Conservation (phyloP, 1,140 invertebrate species). For the Ceratosolen fusciceps region DNA sequence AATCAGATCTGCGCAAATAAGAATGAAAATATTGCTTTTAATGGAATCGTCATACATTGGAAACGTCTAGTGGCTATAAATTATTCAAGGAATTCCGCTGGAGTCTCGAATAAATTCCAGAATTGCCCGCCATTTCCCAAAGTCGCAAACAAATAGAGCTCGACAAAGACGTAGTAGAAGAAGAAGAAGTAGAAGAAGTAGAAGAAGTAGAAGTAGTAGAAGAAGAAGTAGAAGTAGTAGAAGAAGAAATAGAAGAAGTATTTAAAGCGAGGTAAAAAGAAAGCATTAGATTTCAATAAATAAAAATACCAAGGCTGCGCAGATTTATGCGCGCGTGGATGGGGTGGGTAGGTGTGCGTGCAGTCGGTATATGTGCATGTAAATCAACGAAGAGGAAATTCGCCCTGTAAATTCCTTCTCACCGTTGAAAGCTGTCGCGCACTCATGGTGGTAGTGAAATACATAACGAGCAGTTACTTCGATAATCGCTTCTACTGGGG, state of each 20-base stretch:
- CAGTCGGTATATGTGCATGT: not conserved
- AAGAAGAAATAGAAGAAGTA: no score
- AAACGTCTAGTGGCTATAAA: constrained; percentile 1
- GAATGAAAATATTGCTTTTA: constrained; percentile 30
- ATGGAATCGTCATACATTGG: constrained; percentile 32
- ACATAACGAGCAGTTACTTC: constrained; percentile 38
- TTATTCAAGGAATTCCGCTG: constrained; percentile 21
- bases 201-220: constrained; percentile 11
- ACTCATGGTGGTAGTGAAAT: constrained; percentile 26
- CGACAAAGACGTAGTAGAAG: not conserved
- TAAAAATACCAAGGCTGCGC: not conserved
- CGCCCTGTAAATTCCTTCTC: constrained; percentile 19
- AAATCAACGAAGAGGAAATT: not conserved
- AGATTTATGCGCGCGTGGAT: no score
- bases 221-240: not conserved
- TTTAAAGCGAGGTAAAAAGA: no score
- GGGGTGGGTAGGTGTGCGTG: no score
- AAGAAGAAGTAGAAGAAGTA: not conserved
- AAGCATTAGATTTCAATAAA: not conserved
- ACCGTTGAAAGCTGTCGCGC: not conserved
- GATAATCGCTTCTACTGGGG: constrained; percentile 34
- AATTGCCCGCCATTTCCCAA: not conserved
- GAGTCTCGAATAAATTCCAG: constrained; percentile 19
- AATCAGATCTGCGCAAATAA: not conserved
- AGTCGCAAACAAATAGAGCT: constrained; percentile 16